Base-by-base conservation (phyloP, 92 coral and sea anemone species). In the Siderastrea siderea region DNA sequence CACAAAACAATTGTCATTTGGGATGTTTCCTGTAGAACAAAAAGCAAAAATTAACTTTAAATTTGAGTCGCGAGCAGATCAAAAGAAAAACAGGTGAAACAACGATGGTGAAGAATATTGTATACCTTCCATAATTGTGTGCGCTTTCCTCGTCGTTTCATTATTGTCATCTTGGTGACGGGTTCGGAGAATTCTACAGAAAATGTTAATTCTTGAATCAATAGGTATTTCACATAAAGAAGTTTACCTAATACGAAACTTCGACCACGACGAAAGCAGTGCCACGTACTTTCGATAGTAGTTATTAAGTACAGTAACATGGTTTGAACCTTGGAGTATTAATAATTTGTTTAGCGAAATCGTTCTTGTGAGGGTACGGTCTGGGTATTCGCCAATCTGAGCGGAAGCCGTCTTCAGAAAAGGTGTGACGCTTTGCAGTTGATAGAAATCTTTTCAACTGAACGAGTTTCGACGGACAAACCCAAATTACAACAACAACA, bases 131-230 rank as follows among this genome's bases (percentile, higher is more conserved):
- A 12, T 46, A 77, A 0, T 6, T 47, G n/a, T 1, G 47, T n/a
- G 11, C 13, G 65, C 19, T 62, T 14, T 9, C 7, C 45, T 66
- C 26, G 66, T 57, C 64, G 74, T 77, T 84, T 68, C 77, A 13
- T 46, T 82, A 54, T 77, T 67, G 87, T 84, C 86, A 92, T 69
- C 95, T 90, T 16, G 95, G 95, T 12, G 95, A 92, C 10, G 90
- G 85, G 17, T 75, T 80, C 3, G 95, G 95, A 67, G 95, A 92
- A 67, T 82, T 86, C 95, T 92, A 66, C 10, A 65, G 86, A 47
- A 77, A 48, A 81, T 44, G 57, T 5, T 5, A 12, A 10, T n/a
- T 52, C 8, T 79, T 46, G 47, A 47, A 15, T 68, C 5, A 57
- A 49, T 64, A 55, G 1, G 50, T 4, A 3, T 70, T 51, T 5